Evolutionary conservation across 1,140 invertebrate species (phyloP).

Genomic region (Drosophila orena): DNA sequence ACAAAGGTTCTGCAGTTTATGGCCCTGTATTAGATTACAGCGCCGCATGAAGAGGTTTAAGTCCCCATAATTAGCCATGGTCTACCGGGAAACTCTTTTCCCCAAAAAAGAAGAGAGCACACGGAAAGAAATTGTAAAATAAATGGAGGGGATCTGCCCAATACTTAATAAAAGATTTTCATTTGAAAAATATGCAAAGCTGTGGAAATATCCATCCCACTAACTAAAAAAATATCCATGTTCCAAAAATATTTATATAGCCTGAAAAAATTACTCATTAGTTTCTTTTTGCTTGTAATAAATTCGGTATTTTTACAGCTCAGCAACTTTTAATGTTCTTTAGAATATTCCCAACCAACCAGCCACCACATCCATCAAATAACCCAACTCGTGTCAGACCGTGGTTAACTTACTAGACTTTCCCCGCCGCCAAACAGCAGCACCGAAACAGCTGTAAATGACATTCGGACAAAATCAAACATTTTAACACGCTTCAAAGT

Average conservation of each 20-base stretch:
- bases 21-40: conserved; percentile 59
- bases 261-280: no score
- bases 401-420: conserved; percentile 19
- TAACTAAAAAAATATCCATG: no score
- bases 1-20: conserved; percentile 75
- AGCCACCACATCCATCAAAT: conserved; percentile 57
- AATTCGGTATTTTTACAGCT: background rate
- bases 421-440: conserved; percentile 32
- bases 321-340: background rate
- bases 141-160: background rate
- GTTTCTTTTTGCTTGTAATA: background rate
- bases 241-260: no score
- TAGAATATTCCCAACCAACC: background rate
- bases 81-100: conserved; percentile 23
- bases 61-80: conserved; percentile 49
- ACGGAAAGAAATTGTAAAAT: background rate
- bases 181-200: no score
- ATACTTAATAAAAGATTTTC: no score
- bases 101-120: background rate
- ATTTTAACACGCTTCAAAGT: conserved; percentile 80
- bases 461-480: conserved; percentile 81
- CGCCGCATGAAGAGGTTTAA: conserved; percentile 30
- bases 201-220: no score
- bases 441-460: conserved; percentile 74
- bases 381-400: conserved; percentile 35